These are phyloP conservation scores for Embiotoca jacksoni DNA, from an alignment of 2,113 vertebrate genomes.

Conservation along the genomic window DNA sequence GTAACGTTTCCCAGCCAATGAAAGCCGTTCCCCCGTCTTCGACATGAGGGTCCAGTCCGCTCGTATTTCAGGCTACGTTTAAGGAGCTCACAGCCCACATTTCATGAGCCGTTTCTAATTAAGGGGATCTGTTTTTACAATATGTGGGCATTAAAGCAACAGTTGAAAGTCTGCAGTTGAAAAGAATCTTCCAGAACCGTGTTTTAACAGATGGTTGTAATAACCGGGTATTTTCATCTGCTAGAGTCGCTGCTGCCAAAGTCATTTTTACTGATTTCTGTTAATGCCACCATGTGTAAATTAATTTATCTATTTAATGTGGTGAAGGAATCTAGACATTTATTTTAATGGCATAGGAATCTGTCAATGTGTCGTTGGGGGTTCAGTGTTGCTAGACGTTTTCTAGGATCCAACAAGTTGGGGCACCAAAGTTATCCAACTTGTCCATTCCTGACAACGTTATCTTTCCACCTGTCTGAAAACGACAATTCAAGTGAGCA, in stretches of 20 bases:
- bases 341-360: neutral
- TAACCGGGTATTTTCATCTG: constrained; percentile 63
- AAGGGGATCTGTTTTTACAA: constrained; percentile 71
- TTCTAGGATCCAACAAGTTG: neutral
- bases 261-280: too few relatives aligned
- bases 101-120: constrained; percentile 73
- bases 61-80: constrained; percentile 55
- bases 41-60: constrained; percentile 45
- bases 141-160: constrained; percentile 52
- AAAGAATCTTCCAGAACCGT: constrained; percentile 43
- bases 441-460: neutral
- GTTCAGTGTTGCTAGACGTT: too few relatives aligned
- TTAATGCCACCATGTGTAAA: neutral
- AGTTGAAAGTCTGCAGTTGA: constrained; percentile 47
- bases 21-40: constrained; percentile 54
- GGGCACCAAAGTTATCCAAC: too few relatives aligned
- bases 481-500: too few relatives aligned
- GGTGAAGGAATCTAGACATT: neutral
- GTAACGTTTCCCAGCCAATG: constrained; percentile 52
- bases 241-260: constrained; percentile 27
- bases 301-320: constrained; percentile 2
- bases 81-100: constrained; percentile 33
- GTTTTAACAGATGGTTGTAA: constrained; percentile 80
- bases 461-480: neutral
- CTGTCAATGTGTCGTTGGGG: neutral